These are phyloP conservation scores for Leucophenga montana DNA, from an alignment of 2,888 invertebrate species.

Conservation along the genomic window DNA sequence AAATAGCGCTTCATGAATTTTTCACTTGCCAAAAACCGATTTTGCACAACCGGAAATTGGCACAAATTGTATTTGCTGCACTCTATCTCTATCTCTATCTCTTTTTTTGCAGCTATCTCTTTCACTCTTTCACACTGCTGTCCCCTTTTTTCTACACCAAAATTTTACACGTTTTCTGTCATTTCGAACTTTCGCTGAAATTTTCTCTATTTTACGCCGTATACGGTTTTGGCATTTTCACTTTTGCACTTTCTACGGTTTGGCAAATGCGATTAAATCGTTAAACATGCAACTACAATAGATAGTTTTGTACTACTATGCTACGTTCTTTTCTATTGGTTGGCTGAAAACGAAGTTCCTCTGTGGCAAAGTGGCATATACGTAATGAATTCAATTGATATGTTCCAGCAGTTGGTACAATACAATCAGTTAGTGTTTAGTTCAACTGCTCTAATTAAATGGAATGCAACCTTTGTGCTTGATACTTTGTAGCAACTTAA, in stretches of 20 bases:
- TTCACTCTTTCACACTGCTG: too few relatives aligned
- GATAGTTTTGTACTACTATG: constrained; percentile 6
- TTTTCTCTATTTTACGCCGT: constrained; percentile 50
- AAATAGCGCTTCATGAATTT: constrained; percentile 20
- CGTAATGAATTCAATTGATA: not conserved
- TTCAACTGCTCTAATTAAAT: too few relatives aligned
- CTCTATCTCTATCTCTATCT: too few relatives aligned
- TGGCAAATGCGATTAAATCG: constrained; percentile 13
- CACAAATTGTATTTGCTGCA: constrained; percentile 14
- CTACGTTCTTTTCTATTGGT: not conserved
- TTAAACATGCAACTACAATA: not conserved
- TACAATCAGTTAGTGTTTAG: too few relatives aligned
- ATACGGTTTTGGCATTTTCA: constrained; percentile 13
- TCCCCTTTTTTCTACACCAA: too few relatives aligned
- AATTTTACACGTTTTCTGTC: not conserved
- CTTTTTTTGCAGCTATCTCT: too few relatives aligned
- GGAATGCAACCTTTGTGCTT: too few relatives aligned
- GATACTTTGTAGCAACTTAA: too few relatives aligned
- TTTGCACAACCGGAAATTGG: constrained; percentile 12
- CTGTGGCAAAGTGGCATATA: not conserved
- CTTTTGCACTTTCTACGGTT: constrained; percentile 2
- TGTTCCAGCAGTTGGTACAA: too few relatives aligned
- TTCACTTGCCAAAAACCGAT: not conserved
- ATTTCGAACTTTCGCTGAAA: not conserved
- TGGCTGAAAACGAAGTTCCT: not conserved